phyloP scores from a whole-genome alignment of 2,113 vertebrate genomes.

The Caranx melampygus region DNA sequence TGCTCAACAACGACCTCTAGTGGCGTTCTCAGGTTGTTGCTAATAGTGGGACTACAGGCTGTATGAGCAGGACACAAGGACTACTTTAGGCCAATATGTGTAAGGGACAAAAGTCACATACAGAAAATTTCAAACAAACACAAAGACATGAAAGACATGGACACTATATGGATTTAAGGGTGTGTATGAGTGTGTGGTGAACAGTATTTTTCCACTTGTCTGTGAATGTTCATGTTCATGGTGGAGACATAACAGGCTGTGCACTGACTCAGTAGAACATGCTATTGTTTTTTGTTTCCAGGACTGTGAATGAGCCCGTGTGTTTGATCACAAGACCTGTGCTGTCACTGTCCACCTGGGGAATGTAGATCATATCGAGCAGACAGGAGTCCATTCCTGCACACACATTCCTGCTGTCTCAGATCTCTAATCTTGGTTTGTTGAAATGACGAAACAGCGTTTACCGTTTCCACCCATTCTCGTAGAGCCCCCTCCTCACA shows the following conservation, averaged over 20 bases:
- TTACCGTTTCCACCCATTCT: background rate
- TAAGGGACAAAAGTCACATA: too few relatives aligned
- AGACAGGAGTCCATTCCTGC: slow-evolving; percentile 47
- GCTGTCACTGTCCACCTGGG: slow-evolving; percentile 38
- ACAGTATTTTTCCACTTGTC: background rate
- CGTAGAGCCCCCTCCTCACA: background rate
- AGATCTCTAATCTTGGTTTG: slow-evolving; percentile 33
- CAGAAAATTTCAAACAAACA: too few relatives aligned
- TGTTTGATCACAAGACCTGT: slow-evolving; percentile 27
- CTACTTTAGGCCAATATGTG: too few relatives aligned
- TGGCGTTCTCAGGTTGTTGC: too few relatives aligned
- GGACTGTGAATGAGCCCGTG: slow-evolving; percentile 2
- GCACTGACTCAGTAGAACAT: background rate
- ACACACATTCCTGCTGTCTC: slow-evolving; percentile 54
- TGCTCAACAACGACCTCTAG: too few relatives aligned
- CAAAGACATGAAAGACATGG: too few relatives aligned
- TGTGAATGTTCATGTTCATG: too few relatives aligned
- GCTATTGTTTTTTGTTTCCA: slow-evolving; percentile 9
- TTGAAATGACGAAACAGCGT: slow-evolving; percentile 33
- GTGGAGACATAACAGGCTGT: slow-evolving; percentile 7
- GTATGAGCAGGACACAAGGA: too few relatives aligned
- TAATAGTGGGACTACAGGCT: too few relatives aligned
- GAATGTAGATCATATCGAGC: slow-evolving; percentile 71
- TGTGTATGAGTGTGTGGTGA: background rate
- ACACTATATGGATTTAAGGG: too few relatives aligned